Evolutionary conservation across 2,888 invertebrate species (phyloP).

Genomic region (Scelioninae gen. 1): DNA sequence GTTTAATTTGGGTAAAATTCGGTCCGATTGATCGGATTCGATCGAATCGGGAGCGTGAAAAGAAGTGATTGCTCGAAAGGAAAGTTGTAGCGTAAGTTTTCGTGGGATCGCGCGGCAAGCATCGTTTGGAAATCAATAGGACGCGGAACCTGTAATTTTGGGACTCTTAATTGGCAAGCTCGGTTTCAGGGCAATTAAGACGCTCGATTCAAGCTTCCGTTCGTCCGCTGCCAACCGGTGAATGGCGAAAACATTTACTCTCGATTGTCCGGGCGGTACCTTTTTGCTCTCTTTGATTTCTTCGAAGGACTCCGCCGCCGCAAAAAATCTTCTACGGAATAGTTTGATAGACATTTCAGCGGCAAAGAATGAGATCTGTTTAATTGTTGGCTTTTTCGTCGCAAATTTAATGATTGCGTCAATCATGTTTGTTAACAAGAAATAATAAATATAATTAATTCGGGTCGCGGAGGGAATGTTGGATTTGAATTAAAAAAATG

Average conservation of each 20-base stretch:
- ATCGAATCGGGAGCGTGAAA: slow-evolving; percentile 51
- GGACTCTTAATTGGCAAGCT: slow-evolving; percentile 72
- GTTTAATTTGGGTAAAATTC: too few relatives aligned
- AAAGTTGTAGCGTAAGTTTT: slow-evolving; percentile 55
- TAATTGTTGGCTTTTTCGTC: slow-evolving; percentile 68
- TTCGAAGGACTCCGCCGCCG: slow-evolving; percentile 57
- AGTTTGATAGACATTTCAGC: slow-evolving; percentile 68
- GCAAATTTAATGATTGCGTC: slow-evolving; percentile 69
- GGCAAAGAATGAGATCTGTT: slow-evolving; percentile 61
- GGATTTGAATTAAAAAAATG: slow-evolving; percentile 27
- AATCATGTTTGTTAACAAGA: slow-evolving; percentile 64
- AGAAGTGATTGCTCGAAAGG: slow-evolving; percentile 27
- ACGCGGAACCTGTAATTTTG: slow-evolving; percentile 68
- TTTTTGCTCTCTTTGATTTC: slow-evolving; percentile 66
- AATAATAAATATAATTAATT: slow-evolving; percentile 63
- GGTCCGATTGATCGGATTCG: too few relatives aligned
- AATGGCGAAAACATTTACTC: slow-evolving; percentile 65
- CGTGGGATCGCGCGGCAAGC: slow-evolving; percentile 52
- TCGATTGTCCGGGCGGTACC: slow-evolving; percentile 60
- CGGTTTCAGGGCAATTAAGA: slow-evolving; percentile 71
- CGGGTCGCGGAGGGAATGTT: slow-evolving; percentile 41
- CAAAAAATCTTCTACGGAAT: slow-evolving; percentile 61
- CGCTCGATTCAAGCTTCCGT: slow-evolving; percentile 70
- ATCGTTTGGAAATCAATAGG: slow-evolving; percentile 68
- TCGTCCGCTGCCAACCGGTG: slow-evolving; percentile 57